Base-by-base conservation (phyloP, 2,113 vertebrate species). In the Acanthochromis polyacanthus region DNA sequence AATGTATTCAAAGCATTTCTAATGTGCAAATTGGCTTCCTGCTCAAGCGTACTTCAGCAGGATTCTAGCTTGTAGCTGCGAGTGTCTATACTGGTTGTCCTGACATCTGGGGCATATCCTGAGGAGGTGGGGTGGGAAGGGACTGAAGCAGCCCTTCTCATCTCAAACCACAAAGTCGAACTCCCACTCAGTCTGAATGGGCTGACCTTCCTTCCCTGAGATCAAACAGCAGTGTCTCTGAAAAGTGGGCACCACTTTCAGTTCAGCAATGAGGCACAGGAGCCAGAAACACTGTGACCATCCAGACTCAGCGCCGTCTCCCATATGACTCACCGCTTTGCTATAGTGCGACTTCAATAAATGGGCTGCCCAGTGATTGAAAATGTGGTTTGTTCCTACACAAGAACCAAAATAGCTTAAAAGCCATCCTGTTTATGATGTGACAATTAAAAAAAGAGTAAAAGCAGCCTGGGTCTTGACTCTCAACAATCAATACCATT, bases 151-250 rank as follows among this genome's bases (percentile, higher is more conserved):
- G 0, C 19, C 25, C 56, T 15, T 75, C 67, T 79, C 43, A 61
- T 84, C 81, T 67, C 52, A 9, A 63, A 61, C 59, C 56, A 68
- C 60, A 64, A 68, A 78, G 66, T 66, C 62, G 10, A 66, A 51
- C 65, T 60, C 65, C 60, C 70, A 62, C 70, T 65, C 23, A 43
- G 56, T 69, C 32, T 50, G 32, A 67, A 40, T 11, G 46, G 0
- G 45, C 12, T 40, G 61, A 64, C 78, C 51, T 62, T 78, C 75
- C 32, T 72, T 46, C 20, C 17, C 22, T 32, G 28, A 56, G 60
- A 87, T 82, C 80, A 66, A 78, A 65, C 70, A 64, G 74, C 40
- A 19, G 36, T 4, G 32, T 57, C 52, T 60, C 28, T 55, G 9
- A 58, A 69, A n/a, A 45, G 10, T 28, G 10, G 30, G 15, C 65